Percentiles rank a stretch among this genome's conserved stretches.
phyloP scores from a whole-genome alignment of 2,888 invertebrate species.

The Pheosia tremula region DNA sequence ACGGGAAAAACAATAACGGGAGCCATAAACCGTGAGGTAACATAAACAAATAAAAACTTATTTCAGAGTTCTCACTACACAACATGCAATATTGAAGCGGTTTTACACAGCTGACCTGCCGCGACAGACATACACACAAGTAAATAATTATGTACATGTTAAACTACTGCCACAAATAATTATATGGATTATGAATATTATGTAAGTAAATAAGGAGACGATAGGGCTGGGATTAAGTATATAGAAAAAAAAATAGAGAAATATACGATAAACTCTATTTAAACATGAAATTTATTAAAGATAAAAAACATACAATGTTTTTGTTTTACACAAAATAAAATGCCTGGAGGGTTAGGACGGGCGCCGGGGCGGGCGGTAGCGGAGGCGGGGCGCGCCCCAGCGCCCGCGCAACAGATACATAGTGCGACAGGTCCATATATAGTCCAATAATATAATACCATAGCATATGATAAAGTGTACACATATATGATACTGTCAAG shows the following conservation, averaged over 20 bases:
- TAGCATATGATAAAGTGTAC: constrained; percentile 79
- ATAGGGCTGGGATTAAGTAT: constrained; percentile 68
- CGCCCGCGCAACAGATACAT: constrained; percentile 62
- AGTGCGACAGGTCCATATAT: constrained; percentile 81
- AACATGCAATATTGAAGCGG: constrained; percentile 79
- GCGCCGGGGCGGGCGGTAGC: constrained; percentile 54
- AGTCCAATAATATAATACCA: constrained; percentile 81
- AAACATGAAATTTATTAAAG: constrained; percentile 84
- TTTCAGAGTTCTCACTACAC: constrained; percentile 70
- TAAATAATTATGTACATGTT: constrained; percentile 65
- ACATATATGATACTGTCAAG: constrained; percentile 82
- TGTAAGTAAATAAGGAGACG: constrained; percentile 76
- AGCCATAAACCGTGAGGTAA: constrained; percentile 68
- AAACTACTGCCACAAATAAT: constrained; percentile 81
- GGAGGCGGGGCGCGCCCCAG: constrained; percentile 51
- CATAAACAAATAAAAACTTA: constrained; percentile 80
- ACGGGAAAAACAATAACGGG: constrained; percentile 65
- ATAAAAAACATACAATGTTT: constrained; percentile 82
- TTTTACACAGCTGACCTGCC: constrained; percentile 71
- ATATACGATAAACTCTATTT: constrained; percentile 84
- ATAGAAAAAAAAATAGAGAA: constrained; percentile 79
- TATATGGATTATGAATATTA: constrained; percentile 63
- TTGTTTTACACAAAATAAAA: constrained; percentile 83
- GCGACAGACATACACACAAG: constrained; percentile 65
- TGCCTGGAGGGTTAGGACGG: constrained; percentile 73